Evolutionary conservation across 2,113 vertebrate species (phyloP).

Genomic region (Bolborhynchus lineola): DNA sequence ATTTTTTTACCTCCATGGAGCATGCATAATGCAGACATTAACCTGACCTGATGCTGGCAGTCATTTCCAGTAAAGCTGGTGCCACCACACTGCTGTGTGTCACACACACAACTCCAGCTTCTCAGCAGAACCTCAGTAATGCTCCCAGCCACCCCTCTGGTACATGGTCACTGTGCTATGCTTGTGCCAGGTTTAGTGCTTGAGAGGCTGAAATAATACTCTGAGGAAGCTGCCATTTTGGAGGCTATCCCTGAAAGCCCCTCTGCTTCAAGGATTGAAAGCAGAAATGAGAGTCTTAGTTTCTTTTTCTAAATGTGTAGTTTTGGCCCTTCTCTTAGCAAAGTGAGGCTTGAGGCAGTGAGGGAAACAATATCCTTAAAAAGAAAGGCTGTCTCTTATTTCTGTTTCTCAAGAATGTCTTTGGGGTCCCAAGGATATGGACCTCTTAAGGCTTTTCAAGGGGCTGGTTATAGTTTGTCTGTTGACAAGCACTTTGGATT

Average conservation of each 20-base stretch:
- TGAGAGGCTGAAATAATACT: not conserved
- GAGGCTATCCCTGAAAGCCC: not conserved
- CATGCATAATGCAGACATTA: not conserved
- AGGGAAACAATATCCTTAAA: not conserved
- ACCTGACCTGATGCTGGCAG: not conserved
- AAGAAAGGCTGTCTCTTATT: not conserved
- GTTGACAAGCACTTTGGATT: not conserved
- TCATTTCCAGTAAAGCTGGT: not conserved
- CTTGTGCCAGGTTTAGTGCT: not conserved
- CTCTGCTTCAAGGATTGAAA: not conserved
- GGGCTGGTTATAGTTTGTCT: not conserved
- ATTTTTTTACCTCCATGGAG: fast-evolving
- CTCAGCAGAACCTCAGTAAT: not conserved
- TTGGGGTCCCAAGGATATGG: not conserved
- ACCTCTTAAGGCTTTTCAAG: not conserved
- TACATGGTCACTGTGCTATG: not conserved
- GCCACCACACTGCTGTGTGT: not conserved
- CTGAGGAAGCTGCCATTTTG: not conserved
- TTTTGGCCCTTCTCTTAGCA: not conserved
- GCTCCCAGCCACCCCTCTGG: not conserved
- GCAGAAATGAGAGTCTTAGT: not conserved
- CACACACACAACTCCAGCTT: not conserved
- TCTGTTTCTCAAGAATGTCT: not conserved
- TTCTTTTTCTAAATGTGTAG: not conserved
- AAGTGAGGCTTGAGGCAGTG: not conserved